phyloP scores from a whole-genome alignment of 1,140 invertebrate species.

The Hydropsyche tenuis region DNA sequence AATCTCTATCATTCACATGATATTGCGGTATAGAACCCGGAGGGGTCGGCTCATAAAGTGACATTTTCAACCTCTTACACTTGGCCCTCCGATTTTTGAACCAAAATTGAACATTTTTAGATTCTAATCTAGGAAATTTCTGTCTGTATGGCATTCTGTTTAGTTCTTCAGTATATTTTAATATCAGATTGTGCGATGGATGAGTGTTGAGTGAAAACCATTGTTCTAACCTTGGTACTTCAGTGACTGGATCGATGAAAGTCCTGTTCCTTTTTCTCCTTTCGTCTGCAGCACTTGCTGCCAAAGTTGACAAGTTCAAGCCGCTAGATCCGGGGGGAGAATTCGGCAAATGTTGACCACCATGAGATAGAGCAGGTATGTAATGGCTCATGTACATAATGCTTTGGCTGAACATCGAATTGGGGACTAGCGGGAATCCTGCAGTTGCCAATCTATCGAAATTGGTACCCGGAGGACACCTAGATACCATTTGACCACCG shows the following conservation, averaged over 20 bases:
- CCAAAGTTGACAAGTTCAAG: conserved; percentile 67
- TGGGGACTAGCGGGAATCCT: conserved; percentile 79
- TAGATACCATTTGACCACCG: conserved; percentile 51
- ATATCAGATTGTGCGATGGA: conserved; percentile 94
- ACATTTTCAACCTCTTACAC: conserved; percentile 92
- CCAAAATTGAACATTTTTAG: conserved; percentile 98
- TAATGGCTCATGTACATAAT: conserved; percentile 93
- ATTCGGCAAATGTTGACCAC: conserved; percentile 56
- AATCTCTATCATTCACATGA: conserved; percentile 46
- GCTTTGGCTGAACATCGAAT: conserved; percentile 83
- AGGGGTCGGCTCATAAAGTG: conserved; percentile 71
- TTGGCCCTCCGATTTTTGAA: conserved; percentile 96
- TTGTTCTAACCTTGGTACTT: conserved; percentile 94
- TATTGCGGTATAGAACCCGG: conserved; percentile 56
- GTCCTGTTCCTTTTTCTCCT: conserved; percentile 93
- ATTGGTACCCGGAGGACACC: conserved; percentile 51
- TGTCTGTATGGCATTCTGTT: conserved; percentile 94
- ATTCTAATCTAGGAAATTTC: conserved; percentile 95
- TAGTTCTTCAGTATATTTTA: conserved; percentile 95
- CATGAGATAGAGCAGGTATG: conserved; percentile 68
- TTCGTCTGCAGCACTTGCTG: conserved; percentile 74
- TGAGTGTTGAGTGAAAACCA: conserved; percentile 98
- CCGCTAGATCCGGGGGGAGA: conserved; percentile 61
- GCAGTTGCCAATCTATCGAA: conserved; percentile 63
- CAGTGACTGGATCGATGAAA: conserved; percentile 98